A percentile compares a stretch with the other conserved stretches of the same genome.
Evolutionary conservation across 2,888 invertebrate species (phyloP).

Genomic region (Ophion costatus): DNA sequence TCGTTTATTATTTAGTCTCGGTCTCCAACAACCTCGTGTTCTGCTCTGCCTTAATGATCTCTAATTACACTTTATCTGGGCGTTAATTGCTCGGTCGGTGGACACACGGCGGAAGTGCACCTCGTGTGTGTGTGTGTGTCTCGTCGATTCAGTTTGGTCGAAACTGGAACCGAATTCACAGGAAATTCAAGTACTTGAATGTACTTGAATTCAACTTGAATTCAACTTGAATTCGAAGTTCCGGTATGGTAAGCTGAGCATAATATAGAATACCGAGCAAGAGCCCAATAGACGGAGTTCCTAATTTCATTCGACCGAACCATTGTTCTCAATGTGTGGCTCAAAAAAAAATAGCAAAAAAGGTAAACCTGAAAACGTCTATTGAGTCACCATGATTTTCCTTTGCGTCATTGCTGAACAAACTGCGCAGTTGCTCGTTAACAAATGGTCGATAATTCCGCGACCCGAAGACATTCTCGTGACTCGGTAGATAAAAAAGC

Average conservation of each 20-base stretch:
- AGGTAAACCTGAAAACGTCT: background rate
- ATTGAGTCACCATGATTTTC: constrained; percentile 22
- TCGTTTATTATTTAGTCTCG: constrained; percentile 5
- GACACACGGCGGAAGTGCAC: constrained; percentile 54
- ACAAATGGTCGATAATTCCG: constrained; percentile 60
- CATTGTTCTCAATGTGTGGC: background rate
- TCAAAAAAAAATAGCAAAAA: background rate
- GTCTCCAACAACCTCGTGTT: constrained; percentile 54
- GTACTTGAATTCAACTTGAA: too few species aligned
- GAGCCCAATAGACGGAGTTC: too few species aligned
- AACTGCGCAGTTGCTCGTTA: constrained; percentile 43
- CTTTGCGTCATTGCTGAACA: background rate
- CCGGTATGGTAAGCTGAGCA: background rate
- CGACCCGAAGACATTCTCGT: constrained; percentile 38
- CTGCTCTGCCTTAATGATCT: constrained; percentile 62
- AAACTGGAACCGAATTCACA: constrained; percentile 37
- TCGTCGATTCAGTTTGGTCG: constrained; percentile 44
- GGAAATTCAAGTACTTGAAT: too few species aligned
- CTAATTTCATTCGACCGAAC: background rate
- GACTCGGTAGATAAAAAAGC: constrained; percentile 18
- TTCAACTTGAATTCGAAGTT: too few species aligned
- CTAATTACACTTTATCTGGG: constrained; percentile 70
- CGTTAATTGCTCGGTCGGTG: constrained; percentile 66
- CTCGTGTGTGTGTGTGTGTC: constrained; percentile 23
- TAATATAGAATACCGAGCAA: background rate